Evolutionary conservation across 2,797 vertebrate genomes (phyloP).

Genomic region (Babyrousa celebensis): DNA sequence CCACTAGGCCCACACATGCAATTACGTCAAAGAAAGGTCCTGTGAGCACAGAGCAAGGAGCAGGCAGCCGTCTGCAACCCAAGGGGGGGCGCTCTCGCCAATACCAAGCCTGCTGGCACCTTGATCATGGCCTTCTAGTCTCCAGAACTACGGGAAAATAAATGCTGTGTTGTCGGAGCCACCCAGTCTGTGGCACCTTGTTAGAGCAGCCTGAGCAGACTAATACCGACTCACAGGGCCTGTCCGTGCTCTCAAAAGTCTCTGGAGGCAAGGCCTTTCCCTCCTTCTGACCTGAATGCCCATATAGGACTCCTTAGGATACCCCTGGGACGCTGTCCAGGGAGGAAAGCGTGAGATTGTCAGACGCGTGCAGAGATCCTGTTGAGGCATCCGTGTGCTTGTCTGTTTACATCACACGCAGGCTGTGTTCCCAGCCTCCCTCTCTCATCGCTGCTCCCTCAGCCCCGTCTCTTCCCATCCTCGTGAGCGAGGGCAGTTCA

Average conservation of each 20-base stretch:
- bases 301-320: not conserved
- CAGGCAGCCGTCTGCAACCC: not conserved
- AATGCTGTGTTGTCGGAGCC: not conserved
- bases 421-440: not conserved
- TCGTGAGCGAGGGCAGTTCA: not conserved
- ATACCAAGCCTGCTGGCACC: not conserved
- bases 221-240: not conserved
- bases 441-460: not conserved
- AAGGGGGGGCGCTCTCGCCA: not conserved
- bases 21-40: not conserved
- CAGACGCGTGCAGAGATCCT: not conserved
- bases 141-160: not conserved
- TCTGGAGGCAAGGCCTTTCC: not conserved
- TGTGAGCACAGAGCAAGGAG: not conserved
- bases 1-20: accelerated
- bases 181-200: not conserved
- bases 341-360: not conserved
- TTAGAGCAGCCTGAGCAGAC: not conserved
- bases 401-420: not conserved
- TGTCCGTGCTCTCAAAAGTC: not conserved
- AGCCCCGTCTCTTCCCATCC: not conserved
- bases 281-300: not conserved
- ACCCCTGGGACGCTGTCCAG: not conserved
- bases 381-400: accelerated
- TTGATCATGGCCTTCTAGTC: not conserved